Conservation (phyloP, 2,113 vertebrate genomes). For the Mormyrus iriodes region DNA sequence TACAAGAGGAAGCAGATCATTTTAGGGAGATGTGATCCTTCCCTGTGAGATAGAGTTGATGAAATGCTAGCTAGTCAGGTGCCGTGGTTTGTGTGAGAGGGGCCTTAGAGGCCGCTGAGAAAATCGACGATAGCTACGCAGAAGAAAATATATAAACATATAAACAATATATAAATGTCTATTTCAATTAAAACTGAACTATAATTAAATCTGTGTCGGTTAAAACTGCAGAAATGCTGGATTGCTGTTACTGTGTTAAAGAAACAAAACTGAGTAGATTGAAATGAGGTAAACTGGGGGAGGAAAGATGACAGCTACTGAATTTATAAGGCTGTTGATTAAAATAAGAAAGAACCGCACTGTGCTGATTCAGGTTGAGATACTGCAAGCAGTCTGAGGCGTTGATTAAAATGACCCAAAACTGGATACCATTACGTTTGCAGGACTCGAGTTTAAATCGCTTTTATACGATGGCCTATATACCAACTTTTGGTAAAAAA, state of each 20-base stretch:
- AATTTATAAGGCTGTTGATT: conserved; percentile 1
- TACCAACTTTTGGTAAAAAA: not conserved
- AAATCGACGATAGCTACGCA: not conserved
- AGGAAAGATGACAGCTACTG: not conserved
- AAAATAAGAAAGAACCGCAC: not conserved
- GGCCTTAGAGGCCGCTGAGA: not conserved
- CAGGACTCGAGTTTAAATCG: not conserved
- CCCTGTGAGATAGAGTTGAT: not conserved
- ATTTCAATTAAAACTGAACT: not conserved
- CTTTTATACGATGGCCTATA: not conserved
- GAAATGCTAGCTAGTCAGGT: not conserved
- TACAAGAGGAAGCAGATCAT: not conserved
- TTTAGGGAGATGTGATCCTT: not conserved
- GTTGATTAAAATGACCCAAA: not conserved
- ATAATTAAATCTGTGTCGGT: not conserved
- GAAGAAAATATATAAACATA: not conserved
- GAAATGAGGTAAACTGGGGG: not conserved
- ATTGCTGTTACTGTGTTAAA: not conserved
- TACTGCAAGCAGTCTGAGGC: not conserved
- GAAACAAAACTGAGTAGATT: not conserved
- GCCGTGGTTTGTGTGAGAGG: not conserved
- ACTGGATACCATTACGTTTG: not conserved
- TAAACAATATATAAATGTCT: too few species aligned
- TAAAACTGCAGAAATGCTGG: not conserved
- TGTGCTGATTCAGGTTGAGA: not conserved